A percentile compares a stretch with the other conserved stretches of the same genome.
These are phyloP conservation scores for Leptodactylus fuscus DNA, from an alignment of 2,113 vertebrate genomes.

Conservation along the genomic window DNA sequence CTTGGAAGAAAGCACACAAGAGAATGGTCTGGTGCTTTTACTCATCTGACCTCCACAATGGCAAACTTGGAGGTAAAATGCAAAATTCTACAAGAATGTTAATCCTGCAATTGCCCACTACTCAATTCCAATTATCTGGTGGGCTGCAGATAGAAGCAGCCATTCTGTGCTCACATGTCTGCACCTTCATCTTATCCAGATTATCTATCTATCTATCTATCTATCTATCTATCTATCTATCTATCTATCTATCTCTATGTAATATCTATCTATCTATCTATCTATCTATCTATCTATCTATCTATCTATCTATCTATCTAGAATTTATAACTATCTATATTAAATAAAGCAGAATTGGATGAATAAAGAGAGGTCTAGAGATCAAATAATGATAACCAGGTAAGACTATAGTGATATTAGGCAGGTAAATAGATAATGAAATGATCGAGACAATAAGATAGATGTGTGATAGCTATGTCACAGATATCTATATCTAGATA, in stretches of 20 bases:
- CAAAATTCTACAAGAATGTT: constrained; percentile 47
- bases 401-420: neutral
- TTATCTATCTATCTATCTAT: neutral
- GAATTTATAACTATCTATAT: no score
- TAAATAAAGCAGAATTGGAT: neutral
- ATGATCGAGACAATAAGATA: no score
- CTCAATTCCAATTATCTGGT: constrained; percentile 3
- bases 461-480: no score
- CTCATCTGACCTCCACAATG: constrained; percentile 23
- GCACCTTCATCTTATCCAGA: no score
- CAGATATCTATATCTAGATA: constrained; percentile 20
- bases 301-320: constrained; percentile 12
- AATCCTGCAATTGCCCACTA: constrained; percentile 31
- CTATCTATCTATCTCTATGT: no score
- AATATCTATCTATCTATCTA: neutral
- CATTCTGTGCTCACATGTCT: no score
- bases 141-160: neutral
- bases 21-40: neutral
- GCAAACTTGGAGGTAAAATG: constrained; percentile 38
- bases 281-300: neutral
- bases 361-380: neutral
- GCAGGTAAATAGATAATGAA: no score
- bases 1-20: neutral
- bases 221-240: neutral
- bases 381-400: neutral